Base-by-base conservation (phyloP, 2,113 vertebrate genomes). In the Tringa solitaria region DNA sequence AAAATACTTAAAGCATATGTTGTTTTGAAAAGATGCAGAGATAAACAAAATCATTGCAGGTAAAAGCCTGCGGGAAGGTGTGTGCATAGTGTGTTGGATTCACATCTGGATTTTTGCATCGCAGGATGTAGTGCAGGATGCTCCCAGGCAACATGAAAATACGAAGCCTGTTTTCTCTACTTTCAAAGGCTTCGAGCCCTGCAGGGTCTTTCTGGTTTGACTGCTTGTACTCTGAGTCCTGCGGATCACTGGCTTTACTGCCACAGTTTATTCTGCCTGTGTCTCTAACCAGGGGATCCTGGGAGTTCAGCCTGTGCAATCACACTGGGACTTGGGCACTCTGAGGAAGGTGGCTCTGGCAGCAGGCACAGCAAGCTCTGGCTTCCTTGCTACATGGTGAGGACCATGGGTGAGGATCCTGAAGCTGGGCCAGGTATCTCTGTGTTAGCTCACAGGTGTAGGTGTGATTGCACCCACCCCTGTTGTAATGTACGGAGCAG, bases 371-470 rank as follows among this genome's bases (percentile, higher is more conserved):
- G 60, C 59, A 45, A 14, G 23, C 45, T 51, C 14, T 32, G 57
- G 24, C 21, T 72, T 64, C 28, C 43, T 51, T n/a, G 64, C 57
- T 53, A 5, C 20, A 21, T 46, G 46, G 46, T 46, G 20, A 46
- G 35, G 26, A 24, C 56, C 5, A 1, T 27, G 41, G 35, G 26
- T 81, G 32, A 68, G 17, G 39, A 68, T 23, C 35, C 35, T 65
- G 45, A 39, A 35, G 30, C 30, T 48, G 60, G 37, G 9, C 23
- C 12, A 8, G n/a, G 30, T 60, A 54, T 54, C 33, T 45, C 57
- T 2, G 2, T 0, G 1, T 32, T n/a, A 27, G 37, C 37, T 69
- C 8, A 1, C 37, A 68, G 37, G 20, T n/a, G 21, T 75, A 32
- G 46, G 23, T 22, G 32, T 69, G 63, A 56, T 41, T 33, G 35